phyloP scores from a whole-genome alignment of 2,797 vertebrate genomes.

The Acipenser ruthenus region DNA sequence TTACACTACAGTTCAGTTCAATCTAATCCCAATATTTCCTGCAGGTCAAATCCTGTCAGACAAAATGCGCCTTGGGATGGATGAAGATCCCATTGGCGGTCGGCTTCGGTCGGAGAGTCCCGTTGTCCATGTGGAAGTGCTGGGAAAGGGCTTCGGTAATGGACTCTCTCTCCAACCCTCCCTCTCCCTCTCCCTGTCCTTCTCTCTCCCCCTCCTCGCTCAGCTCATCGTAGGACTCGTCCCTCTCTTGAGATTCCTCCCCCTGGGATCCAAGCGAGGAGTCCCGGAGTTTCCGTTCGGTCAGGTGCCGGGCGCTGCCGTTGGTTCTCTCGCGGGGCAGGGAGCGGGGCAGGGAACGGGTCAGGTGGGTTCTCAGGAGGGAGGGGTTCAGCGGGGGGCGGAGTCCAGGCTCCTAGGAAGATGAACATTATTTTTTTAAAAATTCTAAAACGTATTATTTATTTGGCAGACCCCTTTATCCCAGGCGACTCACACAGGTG shows the following conservation, averaged over 20 bases:
- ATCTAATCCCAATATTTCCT: slow-evolving; percentile 3
- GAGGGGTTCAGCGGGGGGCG: slow-evolving; percentile 49
- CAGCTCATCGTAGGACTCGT: slow-evolving; percentile 34
- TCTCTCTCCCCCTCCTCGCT: slow-evolving; percentile 43
- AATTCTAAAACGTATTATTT: too few species aligned
- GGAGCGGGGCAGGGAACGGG: neutral
- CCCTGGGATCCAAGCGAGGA: slow-evolving; percentile 46
- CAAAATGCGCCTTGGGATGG: slow-evolving; percentile 77
- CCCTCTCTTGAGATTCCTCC: slow-evolving; percentile 35
- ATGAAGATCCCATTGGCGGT: slow-evolving; percentile 54
- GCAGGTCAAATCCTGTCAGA: slow-evolving; percentile 37
- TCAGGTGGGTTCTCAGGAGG: slow-evolving; percentile 18
- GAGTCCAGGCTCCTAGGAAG: slow-evolving; percentile 42
- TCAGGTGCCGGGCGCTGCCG: slow-evolving; percentile 40
- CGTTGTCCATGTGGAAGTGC: slow-evolving; percentile 71
- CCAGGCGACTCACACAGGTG: too few species aligned
- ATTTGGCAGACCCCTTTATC: too few species aligned
- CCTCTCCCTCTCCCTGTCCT: slow-evolving; percentile 49
- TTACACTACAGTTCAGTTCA: too few species aligned
- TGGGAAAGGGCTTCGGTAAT: slow-evolving; percentile 69
- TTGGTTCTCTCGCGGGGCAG: slow-evolving; percentile 26
- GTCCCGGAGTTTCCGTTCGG: slow-evolving; percentile 39
- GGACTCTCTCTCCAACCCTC: slow-evolving; percentile 53
- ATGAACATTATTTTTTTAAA: too few species aligned
- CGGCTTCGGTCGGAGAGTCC: slow-evolving; percentile 62